These are phyloP conservation scores for Pachyuromys duprasi DNA, from an alignment of 2,797 vertebrate species.

Conservation along the genomic window DNA sequence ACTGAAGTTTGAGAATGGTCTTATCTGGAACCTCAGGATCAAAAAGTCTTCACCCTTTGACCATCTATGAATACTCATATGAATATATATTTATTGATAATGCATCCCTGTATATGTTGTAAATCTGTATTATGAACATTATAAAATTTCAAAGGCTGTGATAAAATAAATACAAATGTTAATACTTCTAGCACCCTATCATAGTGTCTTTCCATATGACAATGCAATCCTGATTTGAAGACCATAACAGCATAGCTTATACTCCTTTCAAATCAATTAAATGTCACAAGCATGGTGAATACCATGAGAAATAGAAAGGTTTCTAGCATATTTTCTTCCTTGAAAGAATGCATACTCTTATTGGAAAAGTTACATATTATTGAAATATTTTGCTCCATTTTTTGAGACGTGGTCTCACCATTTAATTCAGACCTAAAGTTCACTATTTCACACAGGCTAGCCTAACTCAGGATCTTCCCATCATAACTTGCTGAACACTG, in stretches of 20 bases:
- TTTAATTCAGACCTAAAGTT: background rate
- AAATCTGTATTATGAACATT: background rate
- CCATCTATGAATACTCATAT: background rate
- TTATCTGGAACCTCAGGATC: constrained; percentile 8
- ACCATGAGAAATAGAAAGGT: background rate
- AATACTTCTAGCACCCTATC: background rate
- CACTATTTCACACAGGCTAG: background rate
- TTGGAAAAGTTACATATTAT: constrained; percentile 22
- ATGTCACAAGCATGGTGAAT: background rate
- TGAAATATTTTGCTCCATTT: constrained; percentile 24
- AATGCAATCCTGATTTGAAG: background rate
- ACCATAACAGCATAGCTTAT: background rate
- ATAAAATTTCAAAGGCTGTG: constrained; percentile 40
- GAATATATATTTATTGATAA: background rate
- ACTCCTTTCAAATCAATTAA: background rate
- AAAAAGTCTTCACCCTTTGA: constrained; percentile 23
- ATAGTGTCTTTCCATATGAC: background rate
- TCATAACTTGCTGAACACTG: background rate
- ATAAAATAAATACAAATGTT: background rate
- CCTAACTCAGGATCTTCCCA: background rate
- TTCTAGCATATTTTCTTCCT: background rate
- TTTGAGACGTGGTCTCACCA: background rate
- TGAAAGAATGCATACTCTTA: background rate
- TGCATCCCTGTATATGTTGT: background rate
- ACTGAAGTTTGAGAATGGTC: constrained; percentile 36